A percentile compares a stretch with the other conserved stretches of the same genome.
These are phyloP conservation scores for Meriones psammophilus DNA, from an alignment of 2,797 vertebrate genomes.

Conservation along the genomic window DNA sequence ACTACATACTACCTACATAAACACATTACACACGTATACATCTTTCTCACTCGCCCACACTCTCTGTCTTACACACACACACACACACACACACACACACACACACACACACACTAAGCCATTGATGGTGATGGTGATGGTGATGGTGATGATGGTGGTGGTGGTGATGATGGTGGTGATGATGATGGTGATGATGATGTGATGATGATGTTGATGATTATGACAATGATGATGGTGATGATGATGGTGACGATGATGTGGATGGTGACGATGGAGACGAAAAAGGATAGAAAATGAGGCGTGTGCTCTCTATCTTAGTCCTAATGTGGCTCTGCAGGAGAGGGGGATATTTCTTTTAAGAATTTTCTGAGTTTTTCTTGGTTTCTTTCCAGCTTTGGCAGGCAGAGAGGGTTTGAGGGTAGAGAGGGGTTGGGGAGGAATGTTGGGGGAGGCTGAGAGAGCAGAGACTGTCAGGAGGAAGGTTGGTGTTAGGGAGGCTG, in stretches of 20 bases:
- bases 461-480: too few species aligned
- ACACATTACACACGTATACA: too few species aligned
- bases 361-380: background rate
- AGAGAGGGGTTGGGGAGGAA: background rate
- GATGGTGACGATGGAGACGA: background rate
- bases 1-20: too few species aligned
- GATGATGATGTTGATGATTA: background rate
- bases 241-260: background rate
- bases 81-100: background rate
- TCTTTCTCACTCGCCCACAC: too few species aligned
- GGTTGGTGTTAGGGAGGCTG: background rate
- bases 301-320: too few species aligned
- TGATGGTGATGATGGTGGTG: too few species aligned
- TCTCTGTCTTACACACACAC: background rate
- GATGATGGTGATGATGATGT: too few species aligned
- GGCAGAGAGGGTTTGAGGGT: background rate
- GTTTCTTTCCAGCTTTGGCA: background rate
- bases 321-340: background rate
- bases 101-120: background rate
- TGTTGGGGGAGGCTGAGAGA: background rate
- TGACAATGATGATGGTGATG: background rate
- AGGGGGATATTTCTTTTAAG: background rate
- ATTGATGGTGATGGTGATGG: background rate
- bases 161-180: too few species aligned
- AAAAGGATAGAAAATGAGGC: background rate